Evolutionary conservation across 2,113 vertebrate genomes (phyloP).

Genomic region (Malurus elegans): DNA sequence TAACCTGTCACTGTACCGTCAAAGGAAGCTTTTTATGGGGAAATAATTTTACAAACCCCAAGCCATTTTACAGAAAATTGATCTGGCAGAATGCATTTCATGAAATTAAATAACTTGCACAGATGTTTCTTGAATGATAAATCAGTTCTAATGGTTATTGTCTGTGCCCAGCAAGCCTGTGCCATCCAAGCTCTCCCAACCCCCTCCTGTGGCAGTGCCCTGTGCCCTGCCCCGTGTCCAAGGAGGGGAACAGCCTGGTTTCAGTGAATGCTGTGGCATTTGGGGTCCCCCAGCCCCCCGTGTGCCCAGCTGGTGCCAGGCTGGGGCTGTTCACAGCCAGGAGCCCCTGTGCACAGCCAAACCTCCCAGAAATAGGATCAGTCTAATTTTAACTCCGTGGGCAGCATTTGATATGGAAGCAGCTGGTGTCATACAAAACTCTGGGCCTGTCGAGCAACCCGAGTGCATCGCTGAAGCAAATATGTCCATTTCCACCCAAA

Average conservation of each 20-base stretch:
- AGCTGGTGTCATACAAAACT: constrained; percentile 74
- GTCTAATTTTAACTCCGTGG: constrained; percentile 70
- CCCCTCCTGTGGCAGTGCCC: neutral
- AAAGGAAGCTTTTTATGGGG: neutral
- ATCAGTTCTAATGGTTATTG: neutral
- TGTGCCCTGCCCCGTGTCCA: neutral
- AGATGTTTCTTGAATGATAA: neutral
- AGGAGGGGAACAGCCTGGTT: neutral
- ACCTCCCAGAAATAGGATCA: constrained; percentile 53
- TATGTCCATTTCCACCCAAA: constrained; percentile 57
- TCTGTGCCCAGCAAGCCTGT: neutral
- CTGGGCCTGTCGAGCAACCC: constrained; percentile 17
- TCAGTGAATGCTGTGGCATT: neutral
- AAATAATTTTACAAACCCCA: neutral
- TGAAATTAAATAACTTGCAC: neutral
- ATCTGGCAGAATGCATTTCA: neutral
- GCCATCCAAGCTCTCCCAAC: neutral
- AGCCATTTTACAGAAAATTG: neutral
- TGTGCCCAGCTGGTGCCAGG: neutral
- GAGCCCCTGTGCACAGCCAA: neutral
- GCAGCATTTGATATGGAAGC: constrained; percentile 70
- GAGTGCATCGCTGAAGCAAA: constrained; percentile 39
- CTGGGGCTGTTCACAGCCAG: neutral
- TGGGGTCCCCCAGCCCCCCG: neutral
- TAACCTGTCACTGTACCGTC: neutral